phyloP scores from a whole-genome alignment of 1,140 invertebrate species.

The Psilanteris sp. region DNA sequence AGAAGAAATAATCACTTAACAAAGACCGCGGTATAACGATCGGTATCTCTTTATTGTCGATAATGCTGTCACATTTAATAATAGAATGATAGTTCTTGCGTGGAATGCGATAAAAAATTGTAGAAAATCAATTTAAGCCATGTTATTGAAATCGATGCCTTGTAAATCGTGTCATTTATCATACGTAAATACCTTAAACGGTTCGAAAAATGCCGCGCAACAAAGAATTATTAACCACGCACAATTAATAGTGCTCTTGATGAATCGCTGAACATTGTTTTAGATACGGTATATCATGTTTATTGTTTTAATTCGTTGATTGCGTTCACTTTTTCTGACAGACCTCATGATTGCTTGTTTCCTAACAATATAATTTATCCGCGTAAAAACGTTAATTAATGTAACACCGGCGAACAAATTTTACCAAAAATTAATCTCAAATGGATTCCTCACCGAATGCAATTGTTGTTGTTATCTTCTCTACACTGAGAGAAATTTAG shows the following conservation, averaged over 20 bases:
- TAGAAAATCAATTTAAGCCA: constrained; percentile 37
- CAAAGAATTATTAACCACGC: constrained; percentile 23
- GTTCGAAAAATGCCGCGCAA: constrained; percentile 7
- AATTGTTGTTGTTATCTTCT: too few species aligned
- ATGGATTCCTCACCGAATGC: too few species aligned
- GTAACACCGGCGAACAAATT: too few species aligned
- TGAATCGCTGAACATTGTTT: too few species aligned
- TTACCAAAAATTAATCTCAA: too few species aligned
- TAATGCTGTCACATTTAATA: constrained; percentile 58
- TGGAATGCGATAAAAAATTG: constrained; percentile 41
- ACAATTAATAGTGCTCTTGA: constrained; percentile 16
- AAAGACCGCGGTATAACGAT: constrained; percentile 36
- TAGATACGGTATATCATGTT: too few species aligned
- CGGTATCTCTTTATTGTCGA: constrained; percentile 41
- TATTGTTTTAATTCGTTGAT: too few species aligned
- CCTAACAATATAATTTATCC: too few species aligned
- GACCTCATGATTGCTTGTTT: too few species aligned
- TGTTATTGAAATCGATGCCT: constrained; percentile 31
- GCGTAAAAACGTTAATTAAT: too few species aligned
- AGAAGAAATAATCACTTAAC: constrained; percentile 35
- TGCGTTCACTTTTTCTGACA: too few species aligned
- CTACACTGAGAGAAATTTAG: too few species aligned
- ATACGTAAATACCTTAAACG: constrained; percentile 2
- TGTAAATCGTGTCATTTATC: constrained; percentile 20
- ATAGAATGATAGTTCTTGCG: constrained; percentile 40